Evolutionary conservation across 2,113 vertebrate genomes (phyloP).

Genomic region (Chamaetylas fuelleborni): DNA sequence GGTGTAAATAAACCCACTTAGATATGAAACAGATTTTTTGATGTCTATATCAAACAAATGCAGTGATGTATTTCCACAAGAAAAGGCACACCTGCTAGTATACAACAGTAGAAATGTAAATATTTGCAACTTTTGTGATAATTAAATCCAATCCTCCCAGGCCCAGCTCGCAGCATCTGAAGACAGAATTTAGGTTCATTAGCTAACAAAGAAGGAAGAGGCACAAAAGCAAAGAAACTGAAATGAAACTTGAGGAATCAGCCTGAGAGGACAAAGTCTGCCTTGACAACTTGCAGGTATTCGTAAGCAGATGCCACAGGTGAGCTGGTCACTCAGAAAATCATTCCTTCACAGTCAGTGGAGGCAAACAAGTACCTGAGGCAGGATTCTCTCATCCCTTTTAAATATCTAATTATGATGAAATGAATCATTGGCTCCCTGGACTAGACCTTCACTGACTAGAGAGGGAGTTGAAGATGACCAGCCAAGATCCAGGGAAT

Average conservation of each 20-base stretch:
- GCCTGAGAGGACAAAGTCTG: neutral
- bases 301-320: neutral
- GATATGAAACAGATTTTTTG: conserved; percentile 23
- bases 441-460: neutral
- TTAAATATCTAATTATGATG: neutral
- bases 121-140: conserved; percentile 14
- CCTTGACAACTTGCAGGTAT: neutral
- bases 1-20: conserved; percentile 27
- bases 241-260: neutral
- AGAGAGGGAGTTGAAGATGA: neutral
- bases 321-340: neutral
- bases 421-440: neutral
- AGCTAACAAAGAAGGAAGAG: neutral
- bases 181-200: neutral
- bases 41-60: neutral
- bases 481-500: neutral
- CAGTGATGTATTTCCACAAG: conserved; percentile 7
- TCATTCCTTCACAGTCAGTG: neutral
- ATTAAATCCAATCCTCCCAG: conserved; percentile 12
- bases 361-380: neutral
- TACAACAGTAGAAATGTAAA: conserved; percentile 13
- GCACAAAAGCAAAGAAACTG: neutral
- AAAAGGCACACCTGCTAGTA: conserved; percentile 29
- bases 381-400: neutral
- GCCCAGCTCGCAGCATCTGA: neutral